Evolutionary conservation across 1,140 invertebrate genomes (phyloP).

Genomic region (Arctopsyche grandis): DNA sequence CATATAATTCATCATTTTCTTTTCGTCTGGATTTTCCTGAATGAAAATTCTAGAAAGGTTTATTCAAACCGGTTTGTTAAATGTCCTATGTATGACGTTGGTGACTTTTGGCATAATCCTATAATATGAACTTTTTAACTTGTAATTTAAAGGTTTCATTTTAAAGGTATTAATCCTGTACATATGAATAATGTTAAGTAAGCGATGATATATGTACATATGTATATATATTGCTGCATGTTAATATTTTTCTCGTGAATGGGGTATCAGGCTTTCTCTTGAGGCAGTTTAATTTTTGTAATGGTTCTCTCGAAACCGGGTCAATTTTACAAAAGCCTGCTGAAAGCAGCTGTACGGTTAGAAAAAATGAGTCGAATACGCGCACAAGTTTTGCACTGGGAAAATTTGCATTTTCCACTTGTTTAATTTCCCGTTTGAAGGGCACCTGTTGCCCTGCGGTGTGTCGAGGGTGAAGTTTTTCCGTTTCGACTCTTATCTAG

Average conservation of each 20-base stretch:
- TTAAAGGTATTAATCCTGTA: no score
- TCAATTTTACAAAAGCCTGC: neutral
- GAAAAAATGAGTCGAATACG: neutral
- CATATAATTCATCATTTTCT: no score
- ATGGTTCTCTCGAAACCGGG: neutral
- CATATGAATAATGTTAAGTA: no score
- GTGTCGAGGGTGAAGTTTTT: slow-evolving; percentile 16
- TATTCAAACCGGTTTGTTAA: no score
- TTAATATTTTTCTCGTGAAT: neutral
- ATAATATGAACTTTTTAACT: no score
- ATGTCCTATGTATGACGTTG: no score
- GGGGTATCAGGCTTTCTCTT: no score
- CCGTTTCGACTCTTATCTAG: slow-evolving; percentile 22
- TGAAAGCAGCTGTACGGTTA: neutral
- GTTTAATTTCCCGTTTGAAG: slow-evolving; percentile 2
- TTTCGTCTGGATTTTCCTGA: no score
- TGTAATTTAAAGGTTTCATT: no score
- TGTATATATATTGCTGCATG: neutral
- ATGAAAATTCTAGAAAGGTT: no score
- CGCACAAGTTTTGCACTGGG: neutral
- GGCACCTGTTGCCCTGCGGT: slow-evolving; percentile 17
- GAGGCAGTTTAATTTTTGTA: no score
- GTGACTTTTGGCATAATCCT: no score
- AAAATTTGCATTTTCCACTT: slow-evolving; percentile 18
- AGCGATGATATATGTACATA: neutral